phyloP scores from a whole-genome alignment of 92 coral and sea anemone species.

The Epizoanthus fatuus region DNA sequence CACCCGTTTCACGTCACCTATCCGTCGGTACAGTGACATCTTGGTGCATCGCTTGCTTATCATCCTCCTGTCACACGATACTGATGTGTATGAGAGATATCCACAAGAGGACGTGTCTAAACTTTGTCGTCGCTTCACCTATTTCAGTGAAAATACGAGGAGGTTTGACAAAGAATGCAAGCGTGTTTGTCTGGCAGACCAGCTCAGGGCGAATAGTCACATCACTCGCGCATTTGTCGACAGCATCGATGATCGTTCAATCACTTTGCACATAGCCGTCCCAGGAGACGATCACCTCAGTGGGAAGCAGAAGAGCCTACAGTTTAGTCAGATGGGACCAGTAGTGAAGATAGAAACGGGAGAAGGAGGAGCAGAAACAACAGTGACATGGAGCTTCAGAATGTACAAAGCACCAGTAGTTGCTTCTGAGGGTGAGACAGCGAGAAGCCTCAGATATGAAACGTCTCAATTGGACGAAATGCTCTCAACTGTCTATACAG shows the following conservation, averaged over 20 bases:
- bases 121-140: constrained; percentile 89
- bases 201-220: constrained; percentile 54
- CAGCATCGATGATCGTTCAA: constrained; percentile 58
- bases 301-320: constrained; percentile 59
- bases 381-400: constrained; percentile 76
- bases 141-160: constrained; percentile 61
- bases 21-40: constrained; percentile 94
- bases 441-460: background rate
- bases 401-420: constrained; percentile 63
- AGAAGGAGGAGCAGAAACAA: constrained; percentile 24
- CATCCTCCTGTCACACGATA: constrained; percentile 14
- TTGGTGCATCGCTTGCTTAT: constrained; percentile 85
- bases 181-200: constrained; percentile 69
- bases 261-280: constrained; percentile 59
- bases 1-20: constrained; percentile 94
- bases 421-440: background rate
- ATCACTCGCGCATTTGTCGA: constrained; percentile 72
- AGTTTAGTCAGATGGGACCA: constrained; percentile 73
- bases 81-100: background rate
- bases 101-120: constrained; percentile 69
- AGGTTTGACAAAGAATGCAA: constrained; percentile 80
- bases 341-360: constrained; percentile 18
- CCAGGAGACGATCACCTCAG: constrained; percentile 70
- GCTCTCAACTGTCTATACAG: too few relatives aligned
- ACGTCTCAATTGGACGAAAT: too few relatives aligned